These are phyloP conservation scores for Nettapus auritus DNA, from an alignment of 2,113 vertebrate genomes.

Conservation along the genomic window DNA sequence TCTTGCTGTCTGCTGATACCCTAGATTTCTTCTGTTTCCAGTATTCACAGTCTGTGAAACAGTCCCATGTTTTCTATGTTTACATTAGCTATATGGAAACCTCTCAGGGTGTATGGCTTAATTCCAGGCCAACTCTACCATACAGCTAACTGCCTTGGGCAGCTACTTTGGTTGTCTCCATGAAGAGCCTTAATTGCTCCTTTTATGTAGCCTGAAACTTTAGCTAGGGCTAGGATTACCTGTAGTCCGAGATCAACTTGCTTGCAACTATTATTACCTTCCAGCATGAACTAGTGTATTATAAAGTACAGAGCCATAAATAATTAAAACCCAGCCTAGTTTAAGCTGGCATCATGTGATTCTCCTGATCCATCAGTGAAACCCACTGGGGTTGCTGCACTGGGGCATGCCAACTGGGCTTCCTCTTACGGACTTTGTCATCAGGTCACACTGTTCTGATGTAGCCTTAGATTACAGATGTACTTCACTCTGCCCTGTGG, in stretches of 20 bases:
- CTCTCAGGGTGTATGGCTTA: not conserved
- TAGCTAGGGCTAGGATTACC: not conserved
- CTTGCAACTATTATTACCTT: not conserved
- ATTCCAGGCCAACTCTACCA: not conserved
- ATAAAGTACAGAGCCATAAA: not conserved
- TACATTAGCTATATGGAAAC: not conserved
- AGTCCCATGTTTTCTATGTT: not conserved
- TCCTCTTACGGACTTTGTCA: constrained; percentile 29
- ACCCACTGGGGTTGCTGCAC: not conserved
- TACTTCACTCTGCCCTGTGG: not conserved
- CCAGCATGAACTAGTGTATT: not conserved
- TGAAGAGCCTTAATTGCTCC: constrained; percentile 17
- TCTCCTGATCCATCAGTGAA: not conserved
- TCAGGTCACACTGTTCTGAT: constrained; percentile 17
- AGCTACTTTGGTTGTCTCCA: not conserved
- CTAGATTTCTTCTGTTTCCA: not conserved
- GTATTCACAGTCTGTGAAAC: not conserved
- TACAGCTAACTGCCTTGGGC: not conserved
- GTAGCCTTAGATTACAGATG: constrained; percentile 1
- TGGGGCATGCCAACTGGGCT: not conserved
- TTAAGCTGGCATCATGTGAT: not conserved
- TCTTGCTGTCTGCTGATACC: not conserved
- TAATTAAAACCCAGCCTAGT: not conserved
- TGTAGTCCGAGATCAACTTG: constrained; percentile 29
- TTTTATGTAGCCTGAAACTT: constrained; percentile 30